Evolutionary conservation across 2,888 invertebrate species (phyloP), one percentile per base, ranked within the genome.

Genomic region (Crematogaster levior): DNA sequence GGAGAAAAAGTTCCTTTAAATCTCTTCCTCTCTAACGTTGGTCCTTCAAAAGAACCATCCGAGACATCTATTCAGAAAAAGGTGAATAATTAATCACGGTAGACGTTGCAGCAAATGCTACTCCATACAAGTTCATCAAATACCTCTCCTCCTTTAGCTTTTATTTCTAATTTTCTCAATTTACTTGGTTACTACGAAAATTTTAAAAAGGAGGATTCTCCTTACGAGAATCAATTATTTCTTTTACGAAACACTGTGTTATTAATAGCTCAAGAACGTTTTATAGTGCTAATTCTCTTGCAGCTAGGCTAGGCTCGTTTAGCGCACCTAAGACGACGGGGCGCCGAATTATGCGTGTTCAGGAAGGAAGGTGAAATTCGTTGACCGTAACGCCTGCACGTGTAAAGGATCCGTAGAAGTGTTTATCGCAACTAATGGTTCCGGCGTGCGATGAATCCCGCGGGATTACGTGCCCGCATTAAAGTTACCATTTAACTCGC

Each of bases 401-500:
- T 74, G 58, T 34, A 46, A 58, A 43, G 70, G 46, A 70, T 24
- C 70, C 68, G 70, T 21, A 79, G 65, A 81, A 81, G 56, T 83
- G 81, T 83, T 83, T 81, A 83, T 84, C 73, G 82, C 82, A 27
- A 61, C 75, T 84, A 84, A 84, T 82, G 77, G 75, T 65, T 61
- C 65, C 68, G 65, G 65, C n/a, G 63, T 40, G 73, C 65, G 72
- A 82, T 70, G 84, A 82, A 84, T 74, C 82, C 75, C 84, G 48
- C 48, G 65, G 66, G 75, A 77, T 84, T 84, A 84, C 73, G 70
- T 73, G 81, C 82, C 60, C 46, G 75, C 75, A 73, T 82, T 84
- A 84, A 84, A 84, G 75, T 82, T 82, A 63, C 84, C 82, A 82
- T 84, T 84, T 82, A 82, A 84, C 84, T 75, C 75, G 79, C 79